Evolutionary conservation across 2,797 vertebrate genomes (phyloP).

Genomic region (Rhodeus uyekii): DNA sequence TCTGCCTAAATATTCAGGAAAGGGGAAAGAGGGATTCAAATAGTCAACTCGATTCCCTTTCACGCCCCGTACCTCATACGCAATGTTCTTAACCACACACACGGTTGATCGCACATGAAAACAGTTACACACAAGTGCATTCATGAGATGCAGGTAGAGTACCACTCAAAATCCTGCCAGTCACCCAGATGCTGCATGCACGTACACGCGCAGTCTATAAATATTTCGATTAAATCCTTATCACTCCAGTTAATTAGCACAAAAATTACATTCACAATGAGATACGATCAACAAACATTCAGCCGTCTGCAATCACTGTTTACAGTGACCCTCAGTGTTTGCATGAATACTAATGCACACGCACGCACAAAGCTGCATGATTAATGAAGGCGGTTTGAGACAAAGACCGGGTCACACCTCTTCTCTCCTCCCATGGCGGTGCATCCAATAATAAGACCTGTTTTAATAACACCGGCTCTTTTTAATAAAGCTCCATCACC

Average conservation of each 20-base stretch:
- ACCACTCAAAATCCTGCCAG: neutral
- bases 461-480: conserved; percentile 53
- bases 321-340: conserved; percentile 68
- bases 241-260: conserved; percentile 64
- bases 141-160: conserved; percentile 20
- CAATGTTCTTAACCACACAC: neutral
- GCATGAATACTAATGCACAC: conserved; percentile 69
- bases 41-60: conserved; percentile 16
- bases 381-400: conserved; percentile 63
- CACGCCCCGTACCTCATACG: neutral
- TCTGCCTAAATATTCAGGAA: conserved; percentile 26
- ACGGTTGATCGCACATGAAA: neutral
- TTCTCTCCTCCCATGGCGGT: conserved; percentile 42
- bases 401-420: conserved; percentile 46
- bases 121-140: conserved; percentile 25
- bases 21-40: neutral
- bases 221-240: conserved; percentile 55
- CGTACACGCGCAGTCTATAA: conserved; percentile 35
- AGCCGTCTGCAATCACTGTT: conserved; percentile 65
- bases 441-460: conserved; percentile 58
- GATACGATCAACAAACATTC: conserved; percentile 70
- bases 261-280: conserved; percentile 70
- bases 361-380: conserved; percentile 50
- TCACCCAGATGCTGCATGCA: conserved; percentile 8
- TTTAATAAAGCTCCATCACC: conserved; percentile 55